Evolutionary conservation across 1,140 invertebrate species (phyloP).

Genomic region (Holotrichia oblita): DNA sequence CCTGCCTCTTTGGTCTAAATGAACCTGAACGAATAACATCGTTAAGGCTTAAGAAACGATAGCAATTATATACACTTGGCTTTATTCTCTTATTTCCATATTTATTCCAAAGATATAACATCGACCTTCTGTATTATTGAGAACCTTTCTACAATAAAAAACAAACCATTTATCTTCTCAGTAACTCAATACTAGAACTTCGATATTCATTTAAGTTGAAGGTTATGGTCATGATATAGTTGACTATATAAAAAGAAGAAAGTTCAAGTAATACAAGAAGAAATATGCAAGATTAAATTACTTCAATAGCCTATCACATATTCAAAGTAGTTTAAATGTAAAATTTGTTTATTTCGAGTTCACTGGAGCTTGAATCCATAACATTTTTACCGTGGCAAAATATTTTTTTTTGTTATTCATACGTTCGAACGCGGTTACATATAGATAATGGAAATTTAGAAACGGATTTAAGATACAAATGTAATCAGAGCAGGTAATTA

Average conservation of each 20-base stretch:
- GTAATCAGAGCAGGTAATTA: neutral
- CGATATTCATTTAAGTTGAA: neutral
- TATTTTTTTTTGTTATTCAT: neutral
- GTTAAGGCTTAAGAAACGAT: too few species aligned
- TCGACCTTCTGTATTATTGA: too few species aligned
- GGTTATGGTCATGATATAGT: neutral
- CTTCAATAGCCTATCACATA: neutral
- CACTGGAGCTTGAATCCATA: neutral
- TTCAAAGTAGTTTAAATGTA: neutral
- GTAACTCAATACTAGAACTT: neutral
- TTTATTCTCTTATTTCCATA: too few species aligned
- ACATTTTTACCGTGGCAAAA: neutral
- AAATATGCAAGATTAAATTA: neutral
- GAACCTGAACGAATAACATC: too few species aligned
- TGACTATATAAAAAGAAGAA: neutral
- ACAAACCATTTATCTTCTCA: neutral
- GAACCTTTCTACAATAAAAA: neutral
- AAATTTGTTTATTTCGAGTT: neutral
- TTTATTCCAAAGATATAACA: too few species aligned
- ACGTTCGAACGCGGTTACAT: neutral
- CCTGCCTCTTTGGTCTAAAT: too few species aligned
- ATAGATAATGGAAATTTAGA: neutral
- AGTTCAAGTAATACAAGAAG: neutral
- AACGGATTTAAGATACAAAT: neutral
- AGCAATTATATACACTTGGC: too few species aligned